Conservation (phyloP, 2,888 invertebrate species). For the Hypercompe scribonia region DNA sequence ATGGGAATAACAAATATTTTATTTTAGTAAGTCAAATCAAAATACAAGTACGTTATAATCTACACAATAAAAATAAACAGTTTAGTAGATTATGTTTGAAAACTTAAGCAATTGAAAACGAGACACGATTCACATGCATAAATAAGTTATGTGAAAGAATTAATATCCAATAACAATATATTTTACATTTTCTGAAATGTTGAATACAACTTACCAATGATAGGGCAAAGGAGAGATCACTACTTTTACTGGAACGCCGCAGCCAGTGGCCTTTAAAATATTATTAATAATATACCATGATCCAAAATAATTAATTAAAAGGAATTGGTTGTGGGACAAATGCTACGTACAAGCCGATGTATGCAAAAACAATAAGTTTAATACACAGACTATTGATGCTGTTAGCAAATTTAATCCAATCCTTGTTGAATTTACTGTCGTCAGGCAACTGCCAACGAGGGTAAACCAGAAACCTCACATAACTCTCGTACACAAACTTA, state of each 20-base stretch:
- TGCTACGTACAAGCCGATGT: slow-evolving; percentile 50
- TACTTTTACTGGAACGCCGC: background rate
- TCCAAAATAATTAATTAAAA: slow-evolving; percentile 16
- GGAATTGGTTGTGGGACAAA: slow-evolving; percentile 55
- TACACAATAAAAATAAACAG: no score
- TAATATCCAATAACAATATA: no score
- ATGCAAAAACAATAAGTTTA: slow-evolving; percentile 42
- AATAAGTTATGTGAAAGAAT: background rate
- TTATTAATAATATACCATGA: background rate
- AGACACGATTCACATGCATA: background rate
- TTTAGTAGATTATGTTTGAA: background rate
- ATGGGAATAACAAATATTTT: background rate
- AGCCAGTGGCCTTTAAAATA: background rate
- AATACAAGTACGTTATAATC: no score
- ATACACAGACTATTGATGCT: slow-evolving; percentile 52
- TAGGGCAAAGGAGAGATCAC: background rate
- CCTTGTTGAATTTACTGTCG: slow-evolving; percentile 27
- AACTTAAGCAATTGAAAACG: background rate
- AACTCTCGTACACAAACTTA: slow-evolving; percentile 44
- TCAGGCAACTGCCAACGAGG: slow-evolving; percentile 48
- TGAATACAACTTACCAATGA: background rate
- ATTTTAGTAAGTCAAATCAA: no score
- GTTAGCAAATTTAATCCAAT: slow-evolving; percentile 59
- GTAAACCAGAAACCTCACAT: slow-evolving; percentile 47
- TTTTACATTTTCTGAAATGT: background rate